Evolutionary conservation across 2,888 invertebrate genomes (phyloP), one percentile per base, ranked within the genome.

Genomic region (Diabrotica balteata): DNA sequence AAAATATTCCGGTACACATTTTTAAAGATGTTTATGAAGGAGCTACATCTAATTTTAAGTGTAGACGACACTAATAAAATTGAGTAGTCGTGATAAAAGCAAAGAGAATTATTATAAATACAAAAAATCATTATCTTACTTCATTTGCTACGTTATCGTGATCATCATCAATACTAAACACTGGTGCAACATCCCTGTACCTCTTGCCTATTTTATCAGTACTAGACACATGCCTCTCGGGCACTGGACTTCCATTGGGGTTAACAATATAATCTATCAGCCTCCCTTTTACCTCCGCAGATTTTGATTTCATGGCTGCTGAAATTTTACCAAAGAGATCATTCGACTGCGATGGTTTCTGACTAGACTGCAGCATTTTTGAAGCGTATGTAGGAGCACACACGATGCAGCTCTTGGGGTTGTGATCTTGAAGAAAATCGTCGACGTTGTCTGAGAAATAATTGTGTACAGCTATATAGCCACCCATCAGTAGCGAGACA

Each of bases 111-210:
- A 32, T 32, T 32, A 32, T 32, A 32, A 32, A 32, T 32, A 32
- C 5, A 47, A 54, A 10, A 63, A 49, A 47, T 50, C 22, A 53
- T 47, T 60, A n/a, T 85, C 75, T 77, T 72, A 83, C 86, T 78
- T 85, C 81, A 70, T 81, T 74, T 73, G 84, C 78, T 70, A 86
- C 84, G 72, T 87, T 87, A 78, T 90, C 90, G 72, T 90, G 88
- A 81, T 96, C 96, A 80, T 96, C 97, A 78, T 95, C 96, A 80
- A 97, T 96, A 82, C 95, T 95, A 82, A 98, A 98, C 8, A 97
- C 95, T 7, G 96, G 95, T 0, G 94, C 93, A 65, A 94, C 92
- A 85, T 95, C 95, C 75, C 96, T 89, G 82, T 96, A 96, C 53
- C 94, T 88, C 83, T 92, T 95, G n/a, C 94, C 93, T 77, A 93